Evolutionary conservation across 1,140 invertebrate species (phyloP), one percentile per base, ranked within the genome.

Genomic region (Apis laboriosa): DNA sequence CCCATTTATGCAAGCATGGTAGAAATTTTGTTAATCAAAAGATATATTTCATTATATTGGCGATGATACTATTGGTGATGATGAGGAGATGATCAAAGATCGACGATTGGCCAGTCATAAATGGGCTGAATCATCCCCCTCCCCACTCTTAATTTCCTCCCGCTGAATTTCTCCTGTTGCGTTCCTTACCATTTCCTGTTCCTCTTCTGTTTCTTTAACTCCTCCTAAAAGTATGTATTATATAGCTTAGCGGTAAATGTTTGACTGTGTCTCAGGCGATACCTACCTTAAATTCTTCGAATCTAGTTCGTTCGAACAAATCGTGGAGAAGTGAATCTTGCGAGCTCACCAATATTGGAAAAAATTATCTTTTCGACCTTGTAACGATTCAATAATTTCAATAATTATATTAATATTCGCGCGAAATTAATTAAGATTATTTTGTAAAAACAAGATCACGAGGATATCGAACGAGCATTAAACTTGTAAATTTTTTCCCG

Each of bases 231-330:
- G 21, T 76, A 76, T 66, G 64, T 76, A 53, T 67, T 81, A 56
- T 28, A 55, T 73, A 81, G 79, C 72, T 81, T 76, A 81, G 63
- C 61, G 63, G 61, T 81, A 76, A 81, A 75, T 81, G 63, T 81
- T 81, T 81, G 79, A 81, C 79, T 67, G 72, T 81, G 63, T 81
- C 72, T 76, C 79, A 55, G 15, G 72, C 79, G 72, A 81, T 55
- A 81, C n/a, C 34, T 67, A 66, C 63, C 43, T 60, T 66, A 73
- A 73, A 34, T 34, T 60, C 79, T 81, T 34, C 79, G 75, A 81
- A 75, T 80, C 53, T 76, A 13, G n/a, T 43, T 76, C 79, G 60
- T 64, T 43, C 34, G 53, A 58, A 67, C 34, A 34, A 53, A 43
- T 5, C 64, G 63, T 34, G 73, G 63, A 76, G 9, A 81, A 28